Conservation (phyloP, 1,140 invertebrate genomes). For the Zelostemma sp. region DNA sequence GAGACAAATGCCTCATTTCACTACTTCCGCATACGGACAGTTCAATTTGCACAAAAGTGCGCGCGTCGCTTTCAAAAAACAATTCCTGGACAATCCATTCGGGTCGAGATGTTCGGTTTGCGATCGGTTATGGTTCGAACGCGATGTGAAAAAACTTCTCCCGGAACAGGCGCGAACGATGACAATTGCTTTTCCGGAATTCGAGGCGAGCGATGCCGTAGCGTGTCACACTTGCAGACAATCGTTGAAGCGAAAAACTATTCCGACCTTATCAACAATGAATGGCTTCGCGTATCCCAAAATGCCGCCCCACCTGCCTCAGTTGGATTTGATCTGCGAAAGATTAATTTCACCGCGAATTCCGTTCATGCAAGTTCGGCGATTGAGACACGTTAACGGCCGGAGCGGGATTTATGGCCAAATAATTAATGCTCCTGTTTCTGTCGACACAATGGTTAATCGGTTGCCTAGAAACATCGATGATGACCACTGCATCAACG, state of each 20-base stretch:
- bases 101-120: slow-evolving; percentile 44
- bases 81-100: no score
- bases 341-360: slow-evolving; percentile 54
- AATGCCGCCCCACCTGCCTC: slow-evolving; percentile 32
- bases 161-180: no score
- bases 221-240: no score
- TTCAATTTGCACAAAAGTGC: no score
- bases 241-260: slow-evolving; percentile 20
- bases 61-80: no score
- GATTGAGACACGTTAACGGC: slow-evolving; percentile 45
- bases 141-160: no score
- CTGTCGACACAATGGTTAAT: slow-evolving; percentile 58
- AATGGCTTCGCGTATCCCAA: slow-evolving; percentile 44
- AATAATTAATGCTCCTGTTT: slow-evolving; percentile 62
- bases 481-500: slow-evolving; percentile 57
- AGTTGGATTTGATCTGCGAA: slow-evolving; percentile 37
- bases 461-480: slow-evolving; percentile 55
- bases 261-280: slow-evolving; percentile 21
- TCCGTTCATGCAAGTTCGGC: slow-evolving; percentile 58
- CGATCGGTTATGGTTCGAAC: slow-evolving; percentile 39
- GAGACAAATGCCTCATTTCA: no score
- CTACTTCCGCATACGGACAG: no score
- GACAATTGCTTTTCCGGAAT: no score
- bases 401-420: slow-evolving; percentile 59
- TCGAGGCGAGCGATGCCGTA: no score